Base-by-base conservation (phyloP, 2,113 vertebrate species). In the Chitala chitala region DNA sequence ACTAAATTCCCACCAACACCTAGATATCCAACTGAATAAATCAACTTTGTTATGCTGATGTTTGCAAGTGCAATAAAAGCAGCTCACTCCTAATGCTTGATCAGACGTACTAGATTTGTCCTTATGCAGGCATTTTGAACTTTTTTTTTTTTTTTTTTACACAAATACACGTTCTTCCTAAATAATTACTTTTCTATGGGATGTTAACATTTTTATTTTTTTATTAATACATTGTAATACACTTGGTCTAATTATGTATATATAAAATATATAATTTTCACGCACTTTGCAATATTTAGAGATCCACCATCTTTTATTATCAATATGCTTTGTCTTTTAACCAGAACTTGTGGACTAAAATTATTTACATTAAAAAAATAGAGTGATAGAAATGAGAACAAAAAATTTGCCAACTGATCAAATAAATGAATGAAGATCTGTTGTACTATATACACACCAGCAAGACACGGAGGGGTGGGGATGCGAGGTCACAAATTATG, bases 281-380 rank as follows among this genome's bases (percentile, higher is more conserved):
- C 86, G 78, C 78, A 89, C 26, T 65, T 83, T 84, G 89, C 79
- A 78, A 87, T 89, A 87, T 86, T 86, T 85, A 85, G 83, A 79
- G 85, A 85, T 87, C 91, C 87, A 87, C 84, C 84, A 87, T 89
- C 85, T 82, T 73, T 71, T 69, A 50, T 78, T 84, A 79, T 82
- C 81, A 83, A 87, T 90, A 77, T 79, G 71, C 63, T 66, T 54
- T 64, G 31, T 84, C 79, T 83, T 83, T 79, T 81, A 89, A 89
- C 81, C 79, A 78, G 80, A 86, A 84, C 68, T 81, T 84, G 83
- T 83, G 81, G 84, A 89, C 85, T 89, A 87, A 85, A 89, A 86
- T 84, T 91, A 91, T 91, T 92, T 91, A 92, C 90, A 92, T 88
- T 79, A 85, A 82, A 87, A 83, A 84, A 84, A 81, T 78, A 85